Percentiles rank a stretch among this genome's conserved stretches.
Evolutionary conservation across 2,888 invertebrate species (phyloP).

Genomic region (Seladonia tumulorum): DNA sequence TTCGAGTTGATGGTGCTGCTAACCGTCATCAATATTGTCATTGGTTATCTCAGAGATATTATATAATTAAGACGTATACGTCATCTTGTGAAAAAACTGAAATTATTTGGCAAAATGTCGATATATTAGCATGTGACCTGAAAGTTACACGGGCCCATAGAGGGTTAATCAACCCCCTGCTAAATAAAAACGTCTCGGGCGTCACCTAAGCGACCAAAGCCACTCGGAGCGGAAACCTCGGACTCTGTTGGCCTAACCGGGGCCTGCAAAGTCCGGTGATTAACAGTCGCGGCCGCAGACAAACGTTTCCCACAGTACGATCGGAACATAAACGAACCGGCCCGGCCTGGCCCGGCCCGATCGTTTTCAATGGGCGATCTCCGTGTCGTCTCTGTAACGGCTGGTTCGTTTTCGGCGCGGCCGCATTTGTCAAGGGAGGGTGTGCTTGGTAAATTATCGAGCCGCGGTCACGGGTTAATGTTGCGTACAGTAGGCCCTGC

Average conservation of each 20-base stretch:
- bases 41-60: no score
- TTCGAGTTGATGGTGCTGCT: no score
- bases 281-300: not conserved
- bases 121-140: no score
- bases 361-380: constrained; percentile 1
- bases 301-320: not conserved
- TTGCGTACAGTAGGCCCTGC: constrained; percentile 34
- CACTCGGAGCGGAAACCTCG: not conserved
- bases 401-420: constrained; percentile 3
- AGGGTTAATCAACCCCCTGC: not conserved
- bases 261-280: not conserved
- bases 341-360: not conserved
- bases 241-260: not conserved
- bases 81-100: no score
- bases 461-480: constrained; percentile 37
- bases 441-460: constrained; percentile 40
- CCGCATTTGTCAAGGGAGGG: constrained; percentile 33
- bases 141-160: no score
- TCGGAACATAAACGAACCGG: not conserved
- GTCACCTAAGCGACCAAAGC: not conserved
- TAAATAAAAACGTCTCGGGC: not conserved
- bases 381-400: not conserved
- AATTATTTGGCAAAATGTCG: no score
- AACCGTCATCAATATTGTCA: no score
- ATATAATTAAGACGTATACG: no score